Conservation (phyloP, 2,113 vertebrate species). For the Sciurus niger region DNA sequence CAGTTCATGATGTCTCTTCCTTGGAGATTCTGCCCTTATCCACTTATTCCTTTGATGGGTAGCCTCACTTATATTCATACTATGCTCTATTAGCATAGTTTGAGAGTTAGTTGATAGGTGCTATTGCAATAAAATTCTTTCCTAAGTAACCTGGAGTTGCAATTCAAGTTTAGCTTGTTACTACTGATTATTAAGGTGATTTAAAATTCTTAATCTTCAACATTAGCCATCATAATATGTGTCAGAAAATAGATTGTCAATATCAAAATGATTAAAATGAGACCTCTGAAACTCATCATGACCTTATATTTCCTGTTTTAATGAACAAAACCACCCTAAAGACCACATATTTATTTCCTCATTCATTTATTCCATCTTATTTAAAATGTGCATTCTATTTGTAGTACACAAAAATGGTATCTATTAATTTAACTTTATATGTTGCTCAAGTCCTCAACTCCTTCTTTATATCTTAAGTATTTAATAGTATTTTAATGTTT, state of each 20-base stretch:
- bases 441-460: neutral
- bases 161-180: neutral
- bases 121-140: neutral
- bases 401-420: neutral
- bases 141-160: neutral
- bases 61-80: neutral
- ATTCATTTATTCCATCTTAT: neutral
- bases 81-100: neutral
- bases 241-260: neutral
- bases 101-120: neutral
- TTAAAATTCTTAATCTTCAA: neutral
- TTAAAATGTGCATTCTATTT: neutral
- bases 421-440: neutral
- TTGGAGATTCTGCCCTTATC: neutral
- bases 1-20: neutral
- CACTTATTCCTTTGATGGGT: neutral
- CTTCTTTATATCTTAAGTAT: neutral
- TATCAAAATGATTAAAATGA: conserved; percentile 8
- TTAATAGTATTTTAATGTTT: conserved; percentile 13
- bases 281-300: neutral
- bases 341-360: neutral
- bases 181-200: neutral
- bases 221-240: neutral
- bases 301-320: neutral
- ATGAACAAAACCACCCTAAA: neutral